Base-by-base conservation (phyloP, 2,888 invertebrate genomes). In the Standfussiana lucernea region DNA sequence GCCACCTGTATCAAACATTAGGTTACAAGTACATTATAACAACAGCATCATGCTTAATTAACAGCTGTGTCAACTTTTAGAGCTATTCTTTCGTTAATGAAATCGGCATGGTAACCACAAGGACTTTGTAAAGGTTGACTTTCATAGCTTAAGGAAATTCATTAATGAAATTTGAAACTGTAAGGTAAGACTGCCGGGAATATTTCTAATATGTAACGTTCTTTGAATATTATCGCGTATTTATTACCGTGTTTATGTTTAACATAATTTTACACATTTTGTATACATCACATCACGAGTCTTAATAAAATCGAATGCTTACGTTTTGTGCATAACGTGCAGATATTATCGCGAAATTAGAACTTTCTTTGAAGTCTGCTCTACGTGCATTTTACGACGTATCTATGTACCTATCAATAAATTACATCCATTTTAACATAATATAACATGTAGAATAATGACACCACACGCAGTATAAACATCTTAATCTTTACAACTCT, bases 401-500 rank as follows among this genome's bases (percentile, higher is more conserved):
- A 66, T 1, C 21, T 35, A 28, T 24, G 42, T 64, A 71, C 42
- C 61, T 78, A 77, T 75, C 82, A 79, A 84, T 84, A 85, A 88
- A 87, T 77, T 79, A 85, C 75, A 76, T 82, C 68, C 82, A 77
- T 73, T 79, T 75, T 72, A 76, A 82, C 66, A 80, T 80, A 84
- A 66, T 79, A 72, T 83, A 74, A 66, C 73, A 56, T 70, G 71
- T 71, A 81, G 62, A 82, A 87, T 82, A 88, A 86, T 88, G 88
- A 88, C 86, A 90, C 86, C 86, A 86, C 84, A 89, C 82, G 87
- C 84, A 86, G 83, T 86, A 85, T 88, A 90, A 89, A 91, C 88
- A 90, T 66, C 75, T 86, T 92, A 93, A 94, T 94, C 94, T 95
- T 95, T 94, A 95, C 93, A 93, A 94, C 93, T 94, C 93, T 94